phyloP scores from a whole-genome alignment of 2,888 invertebrate genomes.

The Oscheius onirici region DNA sequence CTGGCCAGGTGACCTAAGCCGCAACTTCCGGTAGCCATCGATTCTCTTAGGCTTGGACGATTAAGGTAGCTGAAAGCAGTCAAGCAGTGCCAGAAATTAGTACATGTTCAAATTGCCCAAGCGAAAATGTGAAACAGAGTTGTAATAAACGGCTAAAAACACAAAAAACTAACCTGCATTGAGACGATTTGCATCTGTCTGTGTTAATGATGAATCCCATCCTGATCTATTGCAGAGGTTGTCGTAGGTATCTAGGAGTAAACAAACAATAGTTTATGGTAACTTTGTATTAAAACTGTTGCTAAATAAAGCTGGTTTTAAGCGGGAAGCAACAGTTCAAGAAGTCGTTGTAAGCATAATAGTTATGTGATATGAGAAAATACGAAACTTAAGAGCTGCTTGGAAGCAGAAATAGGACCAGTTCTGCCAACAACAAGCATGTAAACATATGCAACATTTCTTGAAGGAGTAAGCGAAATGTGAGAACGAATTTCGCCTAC shows the following conservation, averaged over 20 bases:
- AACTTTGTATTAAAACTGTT: too few species aligned
- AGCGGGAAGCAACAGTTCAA: too few species aligned
- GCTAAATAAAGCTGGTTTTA: too few species aligned
- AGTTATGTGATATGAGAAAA: too few species aligned
- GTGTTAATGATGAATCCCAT: slow-evolving; percentile 30
- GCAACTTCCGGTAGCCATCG: slow-evolving; percentile 29
- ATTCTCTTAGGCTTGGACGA: slow-evolving; percentile 29
- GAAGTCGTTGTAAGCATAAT: too few species aligned
- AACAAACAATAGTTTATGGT: too few species aligned
- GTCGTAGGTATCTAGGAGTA: slow-evolving; percentile 31
- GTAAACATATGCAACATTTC: too few species aligned
- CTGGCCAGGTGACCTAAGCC: slow-evolving; percentile 29
- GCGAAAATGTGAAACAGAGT: background rate
- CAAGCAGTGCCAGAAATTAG: slow-evolving; percentile 18
- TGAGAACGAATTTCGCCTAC: too few species aligned
- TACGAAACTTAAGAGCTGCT: too few species aligned
- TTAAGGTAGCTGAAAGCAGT: slow-evolving; percentile 31
- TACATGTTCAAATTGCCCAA: background rate
- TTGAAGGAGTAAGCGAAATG: too few species aligned
- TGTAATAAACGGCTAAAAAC: background rate
- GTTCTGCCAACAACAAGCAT: too few species aligned
- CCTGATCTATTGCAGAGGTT: slow-evolving; percentile 22
- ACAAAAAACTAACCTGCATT: slow-evolving; percentile 28
- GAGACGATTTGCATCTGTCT: slow-evolving; percentile 17
- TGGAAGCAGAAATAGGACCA: too few species aligned